phyloP scores from a whole-genome alignment of 2,888 invertebrate genomes.

The Clusia tigrina region DNA sequence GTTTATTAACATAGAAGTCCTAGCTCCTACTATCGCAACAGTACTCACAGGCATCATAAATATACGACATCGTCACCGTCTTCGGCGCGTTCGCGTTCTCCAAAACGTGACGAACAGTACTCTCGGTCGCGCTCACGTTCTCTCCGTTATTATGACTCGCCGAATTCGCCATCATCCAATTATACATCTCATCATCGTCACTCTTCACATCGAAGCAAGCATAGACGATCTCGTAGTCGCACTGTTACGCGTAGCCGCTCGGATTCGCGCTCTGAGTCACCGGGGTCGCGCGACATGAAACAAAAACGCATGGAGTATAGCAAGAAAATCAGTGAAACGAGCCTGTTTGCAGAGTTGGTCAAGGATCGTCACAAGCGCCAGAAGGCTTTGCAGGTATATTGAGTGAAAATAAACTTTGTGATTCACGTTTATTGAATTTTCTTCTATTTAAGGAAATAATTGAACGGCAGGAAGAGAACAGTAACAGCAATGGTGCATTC shows the following conservation, averaged over 20 bases:
- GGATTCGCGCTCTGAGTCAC: slow-evolving; percentile 64
- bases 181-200: slow-evolving; percentile 43
- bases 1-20: background rate
- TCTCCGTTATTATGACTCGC: slow-evolving; percentile 57
- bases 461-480: slow-evolving; percentile 71
- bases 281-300: slow-evolving; percentile 54
- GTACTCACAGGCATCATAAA: slow-evolving; percentile 52
- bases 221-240: slow-evolving; percentile 50
- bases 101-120: slow-evolving; percentile 58
- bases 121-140: slow-evolving; percentile 57
- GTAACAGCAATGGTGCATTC: slow-evolving; percentile 61
- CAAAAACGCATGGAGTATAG: slow-evolving; percentile 71
- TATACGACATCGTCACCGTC: slow-evolving; percentile 55
- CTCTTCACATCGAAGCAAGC: slow-evolving; percentile 44
- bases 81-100: slow-evolving; percentile 65
- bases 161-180: slow-evolving; percentile 58
- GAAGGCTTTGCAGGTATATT: slow-evolving; percentile 69
- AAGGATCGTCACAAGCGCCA: slow-evolving; percentile 85
- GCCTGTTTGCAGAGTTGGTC: slow-evolving; percentile 87
- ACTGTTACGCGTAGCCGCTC: slow-evolving; percentile 48
- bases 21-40: slow-evolving; percentile 42
- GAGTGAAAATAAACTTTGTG: background rate
- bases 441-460: slow-evolving; percentile 67
- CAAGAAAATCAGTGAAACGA: slow-evolving; percentile 87
- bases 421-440: slow-evolving; percentile 6